Evolutionary conservation across 1,140 invertebrate species (phyloP).

Genomic region (Ganaspis sp.): DNA sequence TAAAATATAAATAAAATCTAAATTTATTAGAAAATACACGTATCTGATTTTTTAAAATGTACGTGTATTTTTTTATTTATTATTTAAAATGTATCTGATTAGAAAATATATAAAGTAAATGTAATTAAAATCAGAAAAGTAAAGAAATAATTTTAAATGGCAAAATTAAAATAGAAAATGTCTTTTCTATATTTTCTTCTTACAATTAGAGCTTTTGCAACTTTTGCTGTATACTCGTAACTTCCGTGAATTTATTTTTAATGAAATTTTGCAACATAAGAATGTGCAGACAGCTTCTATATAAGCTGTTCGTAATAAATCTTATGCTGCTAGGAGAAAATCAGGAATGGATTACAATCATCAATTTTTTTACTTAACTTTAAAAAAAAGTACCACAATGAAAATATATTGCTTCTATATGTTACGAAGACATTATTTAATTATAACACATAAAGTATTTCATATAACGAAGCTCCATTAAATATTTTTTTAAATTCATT

Average conservation of each 20-base stretch:
- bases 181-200: not conserved
- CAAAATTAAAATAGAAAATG: not conserved
- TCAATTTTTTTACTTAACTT: not conserved
- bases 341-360: not conserved
- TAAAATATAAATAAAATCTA: too few species aligned
- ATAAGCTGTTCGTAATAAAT: conserved; percentile 11
- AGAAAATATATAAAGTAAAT: too few species aligned
- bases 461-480: too few species aligned
- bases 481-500: too few species aligned
- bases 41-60: too few species aligned
- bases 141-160: too few species aligned
- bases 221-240: not conserved
- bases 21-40: too few species aligned
- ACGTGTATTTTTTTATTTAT: too few species aligned
- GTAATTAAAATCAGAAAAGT: too few species aligned
- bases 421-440: not conserved
- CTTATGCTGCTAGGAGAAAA: not conserved
- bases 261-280: not conserved
- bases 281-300: not conserved
- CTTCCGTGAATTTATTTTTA: not conserved
- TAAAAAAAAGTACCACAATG: not conserved
- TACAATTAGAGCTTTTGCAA: not conserved
- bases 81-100: too few species aligned
- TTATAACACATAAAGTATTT: not conserved
- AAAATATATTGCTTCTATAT: not conserved